These are phyloP conservation scores for sheep (Ovis aries) DNA, from an alignment of 2,113 vertebrate species.

Conservation along the genomic window ARS-UI_Ramb_v3.0 NC_056055.1:216388501-216389000, in stretches of 20 bases:
- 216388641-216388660: neutral
- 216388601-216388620: constrained; percentile 4
- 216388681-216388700: constrained; percentile 9
- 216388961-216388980: neutral
- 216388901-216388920: constrained; percentile 64
- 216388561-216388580: neutral
- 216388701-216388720: constrained; percentile 25
- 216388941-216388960: neutral
- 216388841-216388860: constrained; percentile 54
- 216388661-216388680: constrained; percentile 56
- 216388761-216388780: constrained; percentile 81
- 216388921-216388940: neutral
- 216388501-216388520: neutral
- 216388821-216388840: constrained; percentile 58
- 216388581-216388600: neutral
- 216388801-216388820: constrained; percentile 79
- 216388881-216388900: constrained; percentile 36
- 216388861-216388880: neutral
- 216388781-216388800: constrained; percentile 84
- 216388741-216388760: constrained; percentile 41
- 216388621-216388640: neutral
- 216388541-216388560: rapidly evolving
- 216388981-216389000: constrained; percentile 39
- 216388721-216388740: constrained; percentile 28
- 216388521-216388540: constrained; percentile 8